phyloP scores from a whole-genome alignment of 1,140 invertebrate species.

The Ceratitis capitata region DNA sequence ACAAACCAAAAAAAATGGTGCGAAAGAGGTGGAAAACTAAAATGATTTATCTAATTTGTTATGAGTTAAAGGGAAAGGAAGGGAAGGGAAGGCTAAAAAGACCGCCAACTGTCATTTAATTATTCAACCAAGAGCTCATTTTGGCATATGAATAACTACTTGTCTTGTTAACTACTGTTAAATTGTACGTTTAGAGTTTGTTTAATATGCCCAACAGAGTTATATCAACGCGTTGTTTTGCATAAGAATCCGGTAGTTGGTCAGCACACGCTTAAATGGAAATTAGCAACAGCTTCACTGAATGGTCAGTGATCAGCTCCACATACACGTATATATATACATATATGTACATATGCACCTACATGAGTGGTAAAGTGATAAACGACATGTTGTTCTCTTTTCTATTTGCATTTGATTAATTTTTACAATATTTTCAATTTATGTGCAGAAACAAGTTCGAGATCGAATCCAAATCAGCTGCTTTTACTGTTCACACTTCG shows the following conservation, averaged over 20 bases:
- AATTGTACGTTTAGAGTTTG: neutral
- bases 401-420: neutral
- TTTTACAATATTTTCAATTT: neutral
- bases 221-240: neutral
- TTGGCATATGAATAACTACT: too few relatives aligned
- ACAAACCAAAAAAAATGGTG: neutral
- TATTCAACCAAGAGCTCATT: too few relatives aligned
- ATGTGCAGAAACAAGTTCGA: conserved; percentile 1
- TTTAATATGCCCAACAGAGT: neutral
- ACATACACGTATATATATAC: too few relatives aligned
- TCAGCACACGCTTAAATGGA: neutral
- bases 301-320: too few relatives aligned
- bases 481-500: neutral
- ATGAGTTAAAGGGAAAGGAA: too few relatives aligned
- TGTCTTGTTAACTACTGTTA: neutral
- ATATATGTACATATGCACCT: too few relatives aligned
- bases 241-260: neutral
- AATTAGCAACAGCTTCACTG: neutral
- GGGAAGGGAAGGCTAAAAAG: too few relatives aligned
- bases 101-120: neutral
- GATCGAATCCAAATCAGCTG: conserved; percentile 16
- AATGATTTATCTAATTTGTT: neutral
- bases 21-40: conserved; percentile 1
- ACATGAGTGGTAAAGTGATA: neutral
- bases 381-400: neutral